Conservation (phyloP, 2,888 invertebrate species). For the Lasioglossum vierecki region DNA sequence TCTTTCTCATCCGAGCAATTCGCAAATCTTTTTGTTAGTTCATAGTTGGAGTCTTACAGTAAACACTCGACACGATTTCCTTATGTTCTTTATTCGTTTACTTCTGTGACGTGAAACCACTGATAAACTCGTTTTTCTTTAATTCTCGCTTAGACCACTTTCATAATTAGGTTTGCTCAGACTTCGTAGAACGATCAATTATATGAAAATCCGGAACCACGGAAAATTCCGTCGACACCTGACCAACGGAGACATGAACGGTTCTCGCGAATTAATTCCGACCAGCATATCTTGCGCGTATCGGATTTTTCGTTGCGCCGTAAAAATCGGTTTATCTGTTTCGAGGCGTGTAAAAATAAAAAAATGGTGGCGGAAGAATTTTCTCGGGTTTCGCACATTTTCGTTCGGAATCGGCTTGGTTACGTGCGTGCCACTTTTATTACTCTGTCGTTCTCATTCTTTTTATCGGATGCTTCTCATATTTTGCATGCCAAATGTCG, state of each 20-base stretch:
- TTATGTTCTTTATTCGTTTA: background rate
- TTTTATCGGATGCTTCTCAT: constrained; percentile 12
- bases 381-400: background rate
- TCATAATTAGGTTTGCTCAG: background rate
- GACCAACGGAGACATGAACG: background rate
- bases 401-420: background rate
- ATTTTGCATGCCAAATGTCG: constrained; percentile 24
- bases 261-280: background rate
- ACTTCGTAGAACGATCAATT: background rate
- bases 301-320: background rate
- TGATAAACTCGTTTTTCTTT: too few relatives aligned
- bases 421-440: constrained; percentile 28
- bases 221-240: background rate
- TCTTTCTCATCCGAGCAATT: background rate
- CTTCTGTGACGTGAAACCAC: too few relatives aligned
- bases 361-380: background rate
- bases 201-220: background rate
- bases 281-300: background rate
- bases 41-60: background rate
- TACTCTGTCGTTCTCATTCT: constrained; percentile 13
- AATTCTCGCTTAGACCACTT: too few relatives aligned
- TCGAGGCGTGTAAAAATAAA: background rate
- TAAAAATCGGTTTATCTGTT: background rate
- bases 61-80: too few relatives aligned
- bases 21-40: background rate